These are phyloP conservation scores for Pantelozetes paolii DNA, from an alignment of 2,888 invertebrate species.

Conservation along the genomic window DNA sequence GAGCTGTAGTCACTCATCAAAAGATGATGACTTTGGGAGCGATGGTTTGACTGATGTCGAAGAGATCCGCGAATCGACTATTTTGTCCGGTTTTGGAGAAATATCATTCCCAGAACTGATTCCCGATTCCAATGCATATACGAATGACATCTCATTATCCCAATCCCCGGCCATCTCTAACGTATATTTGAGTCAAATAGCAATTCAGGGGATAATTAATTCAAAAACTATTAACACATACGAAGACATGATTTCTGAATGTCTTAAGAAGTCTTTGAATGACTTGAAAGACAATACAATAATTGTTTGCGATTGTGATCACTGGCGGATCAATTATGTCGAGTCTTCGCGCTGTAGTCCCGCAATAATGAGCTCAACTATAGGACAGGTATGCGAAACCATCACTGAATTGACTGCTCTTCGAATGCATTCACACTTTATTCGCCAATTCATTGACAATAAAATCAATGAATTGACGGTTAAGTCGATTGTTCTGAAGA, in stretches of 20 bases:
- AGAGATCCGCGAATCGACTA: constrained; percentile 1
- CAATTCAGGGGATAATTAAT: constrained; percentile 25
- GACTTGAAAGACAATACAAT: constrained; percentile 24
- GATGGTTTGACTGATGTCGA: constrained; percentile 15
- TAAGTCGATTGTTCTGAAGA: not conserved
- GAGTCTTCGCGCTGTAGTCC: not conserved
- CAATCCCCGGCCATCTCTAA: constrained; percentile 11
- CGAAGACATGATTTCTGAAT: not conserved
- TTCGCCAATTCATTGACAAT: constrained; percentile 1
- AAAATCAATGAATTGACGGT: constrained; percentile 13
- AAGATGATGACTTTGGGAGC: not conserved
- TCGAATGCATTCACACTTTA: not conserved
- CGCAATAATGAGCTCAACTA: constrained; percentile 25
- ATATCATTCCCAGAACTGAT: constrained; percentile 22
- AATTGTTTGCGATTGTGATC: constrained; percentile 31
- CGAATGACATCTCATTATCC: constrained; percentile 21
- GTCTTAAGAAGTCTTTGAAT: not conserved
- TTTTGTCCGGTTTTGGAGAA: constrained; percentile 9
- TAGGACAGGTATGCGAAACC: constrained; percentile 10
- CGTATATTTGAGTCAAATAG: constrained; percentile 32
- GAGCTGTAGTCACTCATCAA: not conserved
- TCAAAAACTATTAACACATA: constrained; percentile 21
- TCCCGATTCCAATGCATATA: not conserved
- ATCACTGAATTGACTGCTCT: constrained; percentile 10
- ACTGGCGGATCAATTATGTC: constrained; percentile 26